Percentiles rank a stretch among this genome's conserved stretches.
These are phyloP conservation scores for Athetis lepigone DNA, from an alignment of 2,888 invertebrate genomes.

Conservation along the genomic window DNA sequence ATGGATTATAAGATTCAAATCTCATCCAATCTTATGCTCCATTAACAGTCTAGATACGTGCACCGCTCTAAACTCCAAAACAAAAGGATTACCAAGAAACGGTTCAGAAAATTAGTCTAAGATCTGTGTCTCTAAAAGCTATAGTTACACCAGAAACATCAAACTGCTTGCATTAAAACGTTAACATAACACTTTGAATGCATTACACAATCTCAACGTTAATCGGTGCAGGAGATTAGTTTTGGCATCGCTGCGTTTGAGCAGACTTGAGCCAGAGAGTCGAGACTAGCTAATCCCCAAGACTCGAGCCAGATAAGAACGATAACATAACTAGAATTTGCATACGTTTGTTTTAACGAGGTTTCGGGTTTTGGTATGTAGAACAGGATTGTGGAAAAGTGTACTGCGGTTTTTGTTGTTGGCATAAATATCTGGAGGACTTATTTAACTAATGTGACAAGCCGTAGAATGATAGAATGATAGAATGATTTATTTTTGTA, in stretches of 20 bases:
- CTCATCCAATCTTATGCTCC: too few relatives aligned
- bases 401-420: background rate
- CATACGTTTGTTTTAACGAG: slow-evolving; percentile 65
- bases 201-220: slow-evolving; percentile 65
- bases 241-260: slow-evolving; percentile 63
- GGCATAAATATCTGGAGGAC: background rate
- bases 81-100: slow-evolving; percentile 27
- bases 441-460: background rate
- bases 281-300: slow-evolving; percentile 58
- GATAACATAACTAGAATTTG: slow-evolving; percentile 63
- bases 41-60: slow-evolving; percentile 28
- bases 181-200: slow-evolving; percentile 66
- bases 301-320: slow-evolving; percentile 64
- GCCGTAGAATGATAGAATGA: background rate
- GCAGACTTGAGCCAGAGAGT: slow-evolving; percentile 55
- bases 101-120: slow-evolving; percentile 32
- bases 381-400: slow-evolving; percentile 37
- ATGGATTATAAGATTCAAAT: too few relatives aligned
- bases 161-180: slow-evolving; percentile 55
- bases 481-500: too few relatives aligned
- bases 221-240: slow-evolving; percentile 65
- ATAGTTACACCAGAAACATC: slow-evolving; percentile 43
- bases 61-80: slow-evolving; percentile 6
- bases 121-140: slow-evolving; percentile 34
- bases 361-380: slow-evolving; percentile 58